Percentiles rank a stretch among this genome's conserved stretches.
These are phyloP conservation scores for Oceanodroma leucorhoa DNA, from an alignment of 2,797 vertebrate species.

Conservation along the genomic window DNA sequence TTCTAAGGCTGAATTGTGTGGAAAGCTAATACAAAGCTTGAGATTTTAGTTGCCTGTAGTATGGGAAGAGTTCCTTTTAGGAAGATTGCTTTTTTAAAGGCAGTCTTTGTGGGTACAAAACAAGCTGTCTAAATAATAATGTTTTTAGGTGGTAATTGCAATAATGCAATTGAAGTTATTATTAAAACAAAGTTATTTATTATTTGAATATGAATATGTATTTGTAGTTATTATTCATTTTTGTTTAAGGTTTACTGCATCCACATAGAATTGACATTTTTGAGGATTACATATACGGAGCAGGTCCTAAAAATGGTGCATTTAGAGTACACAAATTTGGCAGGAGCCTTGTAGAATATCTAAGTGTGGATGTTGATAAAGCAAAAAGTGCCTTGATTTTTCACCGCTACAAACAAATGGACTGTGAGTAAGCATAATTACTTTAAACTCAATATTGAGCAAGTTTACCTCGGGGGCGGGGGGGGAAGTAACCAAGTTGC, in stretches of 20 bases:
- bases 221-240: not conserved
- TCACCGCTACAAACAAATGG: constrained; percentile 93
- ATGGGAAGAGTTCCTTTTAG: not conserved
- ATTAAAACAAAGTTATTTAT: not conserved
- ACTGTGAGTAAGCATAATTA: constrained; percentile 81
- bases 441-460: not conserved
- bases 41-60: not conserved
- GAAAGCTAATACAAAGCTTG: not conserved
- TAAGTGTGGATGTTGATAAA: constrained; percentile 87
- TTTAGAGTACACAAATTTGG: constrained; percentile 95
- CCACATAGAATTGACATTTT: constrained; percentile 96
- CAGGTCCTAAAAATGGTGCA: constrained; percentile 89
- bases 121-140: not conserved
- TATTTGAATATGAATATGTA: not conserved
- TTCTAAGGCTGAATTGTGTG: not conserved
- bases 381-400: constrained; percentile 91
- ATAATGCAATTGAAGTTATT: not conserved
- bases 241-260: constrained; percentile 86
- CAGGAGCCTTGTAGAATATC: constrained; percentile 82
- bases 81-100: not conserved
- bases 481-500: not conserved
- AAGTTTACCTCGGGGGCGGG: accelerated
- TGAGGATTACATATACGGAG: constrained; percentile 97
- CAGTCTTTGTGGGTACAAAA: not conserved
- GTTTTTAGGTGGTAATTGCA: not conserved